phyloP scores from a whole-genome alignment of 2,888 invertebrate species.

The Erebia palarica region DNA sequence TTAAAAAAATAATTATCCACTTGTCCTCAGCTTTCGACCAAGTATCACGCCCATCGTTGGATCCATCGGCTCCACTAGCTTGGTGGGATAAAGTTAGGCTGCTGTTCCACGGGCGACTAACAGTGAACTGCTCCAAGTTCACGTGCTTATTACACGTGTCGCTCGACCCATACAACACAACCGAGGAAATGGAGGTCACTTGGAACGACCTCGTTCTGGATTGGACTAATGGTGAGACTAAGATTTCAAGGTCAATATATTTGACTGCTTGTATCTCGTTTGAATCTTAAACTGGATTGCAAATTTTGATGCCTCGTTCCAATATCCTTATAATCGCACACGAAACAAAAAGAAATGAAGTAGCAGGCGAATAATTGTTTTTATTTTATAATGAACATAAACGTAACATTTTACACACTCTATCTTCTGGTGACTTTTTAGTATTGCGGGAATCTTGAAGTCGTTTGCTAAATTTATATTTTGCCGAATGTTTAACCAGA shows the following conservation, averaged over 20 bases:
- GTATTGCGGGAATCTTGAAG: too few relatives aligned
- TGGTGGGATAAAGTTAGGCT: conserved; percentile 99
- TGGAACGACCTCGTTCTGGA: conserved; percentile 97
- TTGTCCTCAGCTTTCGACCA: conserved; percentile 88
- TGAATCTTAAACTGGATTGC: too few relatives aligned
- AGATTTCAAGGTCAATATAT: background rate
- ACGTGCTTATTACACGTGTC: conserved; percentile 97
- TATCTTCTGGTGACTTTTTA: too few relatives aligned
- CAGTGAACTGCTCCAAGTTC: conserved; percentile 92
- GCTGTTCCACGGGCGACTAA: conserved; percentile 95
- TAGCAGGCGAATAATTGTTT: too few relatives aligned
- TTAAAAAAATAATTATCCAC: too few relatives aligned
- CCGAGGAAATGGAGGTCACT: conserved; percentile 98
- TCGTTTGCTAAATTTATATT: too few relatives aligned
- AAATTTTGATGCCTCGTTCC: too few relatives aligned
- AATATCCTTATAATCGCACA: too few relatives aligned
- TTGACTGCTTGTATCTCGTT: background rate
- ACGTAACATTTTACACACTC: too few relatives aligned
- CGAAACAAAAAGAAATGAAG: too few relatives aligned
- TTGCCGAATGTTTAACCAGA: too few relatives aligned
- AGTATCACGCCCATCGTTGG: conserved; percentile 92
- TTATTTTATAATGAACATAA: too few relatives aligned
- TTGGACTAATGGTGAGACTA: conserved; percentile 92
- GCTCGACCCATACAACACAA: conserved; percentile 98
- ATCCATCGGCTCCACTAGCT: conserved; percentile 96